phyloP scores from a whole-genome alignment of 2,888 invertebrate genomes.

The Ceriagrion tenellum region DNA sequence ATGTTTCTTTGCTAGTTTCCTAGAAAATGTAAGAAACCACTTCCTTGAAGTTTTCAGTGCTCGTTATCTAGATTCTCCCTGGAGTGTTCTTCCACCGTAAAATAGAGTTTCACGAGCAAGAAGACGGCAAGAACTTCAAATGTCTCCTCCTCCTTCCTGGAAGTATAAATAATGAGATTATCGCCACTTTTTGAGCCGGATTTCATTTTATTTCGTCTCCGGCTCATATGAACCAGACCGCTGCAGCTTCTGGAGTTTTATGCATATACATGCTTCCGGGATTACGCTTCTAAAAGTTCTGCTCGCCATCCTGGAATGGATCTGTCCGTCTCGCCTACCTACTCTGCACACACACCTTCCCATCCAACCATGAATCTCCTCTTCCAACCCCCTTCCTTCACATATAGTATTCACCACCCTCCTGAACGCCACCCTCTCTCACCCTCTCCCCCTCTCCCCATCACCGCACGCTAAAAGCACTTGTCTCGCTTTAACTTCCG shows the following conservation, averaged over 20 bases:
- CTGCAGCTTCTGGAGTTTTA: neutral
- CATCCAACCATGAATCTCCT: neutral
- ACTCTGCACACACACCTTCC: neutral
- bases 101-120: neutral
- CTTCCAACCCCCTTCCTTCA: neutral
- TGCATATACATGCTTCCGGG: conserved; percentile 13
- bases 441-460: neutral
- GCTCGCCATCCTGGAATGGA: neutral
- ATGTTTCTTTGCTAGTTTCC: neutral
- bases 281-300: neutral
- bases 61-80: neutral
- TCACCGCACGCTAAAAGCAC: conserved; percentile 10
- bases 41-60: neutral
- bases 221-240: neutral
- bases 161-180: conserved; percentile 21
- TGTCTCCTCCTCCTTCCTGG: neutral
- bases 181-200: neutral
- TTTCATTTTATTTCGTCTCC: neutral
- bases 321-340: neutral
- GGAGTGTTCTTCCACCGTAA: neutral
- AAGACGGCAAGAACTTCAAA: neutral
- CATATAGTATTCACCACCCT: neutral
- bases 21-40: neutral
- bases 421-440: neutral
- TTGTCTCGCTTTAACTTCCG: conserved; percentile 10